phyloP scores from a whole-genome alignment of 2,888 invertebrate genomes.

The Trimorus sp. region DNA sequence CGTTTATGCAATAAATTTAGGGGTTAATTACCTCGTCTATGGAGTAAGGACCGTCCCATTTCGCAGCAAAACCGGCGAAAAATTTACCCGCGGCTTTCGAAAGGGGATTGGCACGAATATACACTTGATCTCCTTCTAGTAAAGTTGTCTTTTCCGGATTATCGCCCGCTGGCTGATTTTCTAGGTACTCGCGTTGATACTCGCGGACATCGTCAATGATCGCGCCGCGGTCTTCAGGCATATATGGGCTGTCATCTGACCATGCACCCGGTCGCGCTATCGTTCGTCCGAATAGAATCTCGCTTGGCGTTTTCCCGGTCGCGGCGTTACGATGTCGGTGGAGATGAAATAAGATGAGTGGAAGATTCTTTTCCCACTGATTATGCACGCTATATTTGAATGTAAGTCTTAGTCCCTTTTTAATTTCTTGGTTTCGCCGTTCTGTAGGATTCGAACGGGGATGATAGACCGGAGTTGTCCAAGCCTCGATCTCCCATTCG shows the following conservation, averaged over 20 bases:
- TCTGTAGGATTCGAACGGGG: slow-evolving; percentile 34
- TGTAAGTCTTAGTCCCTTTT: slow-evolving; percentile 19
- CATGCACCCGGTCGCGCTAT: slow-evolving; percentile 38
- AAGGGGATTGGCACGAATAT: slow-evolving; percentile 5
- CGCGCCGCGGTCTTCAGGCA: not conserved
- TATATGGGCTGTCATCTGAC: not conserved
- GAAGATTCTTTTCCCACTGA: slow-evolving; percentile 22
- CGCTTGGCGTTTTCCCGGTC: slow-evolving; percentile 27
- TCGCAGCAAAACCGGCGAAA: slow-evolving; percentile 33
- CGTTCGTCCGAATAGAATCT: slow-evolving; percentile 9
- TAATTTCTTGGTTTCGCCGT: slow-evolving; percentile 28
- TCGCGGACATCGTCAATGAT: not conserved
- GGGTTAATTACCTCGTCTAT: not conserved
- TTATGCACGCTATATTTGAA: not conserved
- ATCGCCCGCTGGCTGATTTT: too few relatives aligned
- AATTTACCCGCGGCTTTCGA: slow-evolving; percentile 31
- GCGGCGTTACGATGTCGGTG: slow-evolving; percentile 18
- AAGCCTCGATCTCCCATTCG: slow-evolving; percentile 13
- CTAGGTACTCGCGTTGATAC: not conserved
- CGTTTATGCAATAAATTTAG: slow-evolving; percentile 8
- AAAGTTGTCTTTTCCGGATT: too few relatives aligned
- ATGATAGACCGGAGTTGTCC: slow-evolving; percentile 40
- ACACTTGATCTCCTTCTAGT: not conserved
- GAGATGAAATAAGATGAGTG: slow-evolving; percentile 16
- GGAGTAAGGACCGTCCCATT: slow-evolving; percentile 29